Evolutionary conservation across 1,140 invertebrate genomes (phyloP), one percentile per base, ranked within the genome.

Genomic region (Euglossa dilemma): DNA sequence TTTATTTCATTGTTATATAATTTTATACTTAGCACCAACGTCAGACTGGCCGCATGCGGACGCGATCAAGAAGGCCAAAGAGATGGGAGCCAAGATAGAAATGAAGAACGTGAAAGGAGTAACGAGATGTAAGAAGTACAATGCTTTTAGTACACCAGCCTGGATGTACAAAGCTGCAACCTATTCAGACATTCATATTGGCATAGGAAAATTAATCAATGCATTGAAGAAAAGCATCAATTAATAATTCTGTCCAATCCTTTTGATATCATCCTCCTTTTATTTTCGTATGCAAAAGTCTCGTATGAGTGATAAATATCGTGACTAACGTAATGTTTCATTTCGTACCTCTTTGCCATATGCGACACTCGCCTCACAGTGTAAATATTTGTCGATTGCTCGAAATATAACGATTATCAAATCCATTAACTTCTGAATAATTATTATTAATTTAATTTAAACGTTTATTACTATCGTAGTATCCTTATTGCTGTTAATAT

Each of bases 81-180:
- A 92, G 7, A 94, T 96, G 93, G 95, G 95, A 4, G 95, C 95
- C 23, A 93, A 95, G 56, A 63, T 95, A 23, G 94, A 95, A 77
- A 92, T 93, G 85, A 92, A 94, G 84, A 89, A 89, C 84, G 94
- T 94, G 1, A 93, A 94, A 78, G 95, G 95, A 76, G 90, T 95
- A 20, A 92, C 94, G 43, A 89, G 94, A 50, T 96, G 96, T 90
- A 88, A 90, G 6, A 92, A 94, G 14, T 95, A 95, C 87, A 94
- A 94, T 54, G 92, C 96, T 50, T 94, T 95, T 16, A 95, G 95
- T 20, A 95, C 96, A 8, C 96, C 96, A 14, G 96, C 96, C 0
- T 96, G 94, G 92, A 95, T 96, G 95, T 96, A 95, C 83, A 92
- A 95, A 47, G 91, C 76, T 43, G 90, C 92, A 11, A 89, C 87